phyloP scores from a whole-genome alignment of 2,888 invertebrate genomes.

The Cosmorhoe ocellata region DNA sequence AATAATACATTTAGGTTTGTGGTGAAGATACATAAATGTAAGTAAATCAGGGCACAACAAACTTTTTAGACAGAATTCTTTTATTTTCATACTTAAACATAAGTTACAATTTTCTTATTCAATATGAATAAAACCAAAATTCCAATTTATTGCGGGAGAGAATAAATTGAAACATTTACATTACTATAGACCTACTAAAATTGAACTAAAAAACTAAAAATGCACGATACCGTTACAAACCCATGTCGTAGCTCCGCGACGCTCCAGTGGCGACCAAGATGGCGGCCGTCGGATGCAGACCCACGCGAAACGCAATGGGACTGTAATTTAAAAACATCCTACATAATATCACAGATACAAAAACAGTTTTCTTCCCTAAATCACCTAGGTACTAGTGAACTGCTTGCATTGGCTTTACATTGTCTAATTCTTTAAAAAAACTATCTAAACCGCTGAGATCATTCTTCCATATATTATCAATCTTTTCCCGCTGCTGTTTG shows the following conservation, averaged over 20 bases:
- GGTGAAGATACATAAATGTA: conserved; percentile 69
- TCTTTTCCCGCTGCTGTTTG: conserved; percentile 70
- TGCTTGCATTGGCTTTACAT: conserved; percentile 74
- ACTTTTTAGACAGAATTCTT: conserved; percentile 54
- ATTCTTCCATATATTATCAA: conserved; percentile 79
- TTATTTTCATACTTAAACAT: conserved; percentile 81
- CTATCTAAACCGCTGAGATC: conserved; percentile 85
- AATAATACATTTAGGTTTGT: conserved; percentile 74
- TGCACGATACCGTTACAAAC: conserved; percentile 83
- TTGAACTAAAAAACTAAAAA: conserved; percentile 68
- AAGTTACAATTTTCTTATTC: conserved; percentile 79
- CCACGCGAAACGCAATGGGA: conserved; percentile 82
- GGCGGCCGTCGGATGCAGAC: conserved; percentile 80
- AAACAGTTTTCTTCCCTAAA: conserved; percentile 65
- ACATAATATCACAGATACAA: conserved; percentile 79
- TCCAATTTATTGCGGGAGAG: conserved; percentile 69
- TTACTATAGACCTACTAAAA: conserved; percentile 43
- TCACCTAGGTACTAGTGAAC: conserved; percentile 45
- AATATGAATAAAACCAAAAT: conserved; percentile 77
- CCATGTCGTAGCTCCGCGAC: conserved; percentile 83
- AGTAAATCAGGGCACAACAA: conserved; percentile 60
- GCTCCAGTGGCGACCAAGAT: conserved; percentile 83
- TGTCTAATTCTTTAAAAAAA: conserved; percentile 85
- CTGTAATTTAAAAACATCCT: conserved; percentile 82
- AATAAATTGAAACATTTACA: conserved; percentile 70